Percentiles rank a stretch among this genome's conserved stretches.
Evolutionary conservation across 2,113 vertebrate species (phyloP).

Genomic region (Trichomycterus rosablanca): DNA sequence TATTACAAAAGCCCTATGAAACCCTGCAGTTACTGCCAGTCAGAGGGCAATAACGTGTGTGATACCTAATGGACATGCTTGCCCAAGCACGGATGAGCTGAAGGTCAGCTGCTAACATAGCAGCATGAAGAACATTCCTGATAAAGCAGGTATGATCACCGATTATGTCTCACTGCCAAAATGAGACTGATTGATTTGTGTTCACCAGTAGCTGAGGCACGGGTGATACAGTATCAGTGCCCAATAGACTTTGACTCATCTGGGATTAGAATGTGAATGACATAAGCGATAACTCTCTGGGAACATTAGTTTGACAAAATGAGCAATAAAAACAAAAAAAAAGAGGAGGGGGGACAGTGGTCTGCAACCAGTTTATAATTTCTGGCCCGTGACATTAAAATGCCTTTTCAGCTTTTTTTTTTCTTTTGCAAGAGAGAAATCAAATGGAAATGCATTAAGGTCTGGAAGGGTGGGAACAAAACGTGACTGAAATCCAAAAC

Average conservation of each 20-base stretch:
- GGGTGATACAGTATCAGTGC: not conserved
- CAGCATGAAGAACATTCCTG: not conserved
- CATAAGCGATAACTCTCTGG: conserved; percentile 1
- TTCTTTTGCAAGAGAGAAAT: conserved; percentile 17
- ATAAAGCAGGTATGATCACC: not conserved
- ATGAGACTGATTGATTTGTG: conserved; percentile 7
- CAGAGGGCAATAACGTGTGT: too few relatives aligned
- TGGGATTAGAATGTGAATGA: conserved; percentile 28
- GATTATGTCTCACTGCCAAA: not conserved
- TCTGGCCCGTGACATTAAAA: conserved; percentile 31
- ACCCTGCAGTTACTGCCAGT: too few relatives aligned
- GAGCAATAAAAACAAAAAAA: conserved; percentile 28
- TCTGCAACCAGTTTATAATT: conserved; percentile 36
- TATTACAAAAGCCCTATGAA: too few relatives aligned
- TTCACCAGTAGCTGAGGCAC: not conserved
- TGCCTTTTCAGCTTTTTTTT: not conserved
- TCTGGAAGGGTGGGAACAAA: conserved; percentile 24
- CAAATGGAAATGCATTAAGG: conserved; percentile 29
- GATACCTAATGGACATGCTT: not conserved
- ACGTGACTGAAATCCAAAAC: conserved; percentile 33
- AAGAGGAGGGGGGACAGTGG: conserved; percentile 9
- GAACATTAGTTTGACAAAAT: conserved; percentile 26
- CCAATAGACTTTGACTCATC: conserved; percentile 11
- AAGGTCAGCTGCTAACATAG: not conserved
- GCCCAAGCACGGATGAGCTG: not conserved